These are phyloP conservation scores for Echiichthys vipera DNA, from an alignment of 2,797 vertebrate genomes.

Conservation along the genomic window DNA sequence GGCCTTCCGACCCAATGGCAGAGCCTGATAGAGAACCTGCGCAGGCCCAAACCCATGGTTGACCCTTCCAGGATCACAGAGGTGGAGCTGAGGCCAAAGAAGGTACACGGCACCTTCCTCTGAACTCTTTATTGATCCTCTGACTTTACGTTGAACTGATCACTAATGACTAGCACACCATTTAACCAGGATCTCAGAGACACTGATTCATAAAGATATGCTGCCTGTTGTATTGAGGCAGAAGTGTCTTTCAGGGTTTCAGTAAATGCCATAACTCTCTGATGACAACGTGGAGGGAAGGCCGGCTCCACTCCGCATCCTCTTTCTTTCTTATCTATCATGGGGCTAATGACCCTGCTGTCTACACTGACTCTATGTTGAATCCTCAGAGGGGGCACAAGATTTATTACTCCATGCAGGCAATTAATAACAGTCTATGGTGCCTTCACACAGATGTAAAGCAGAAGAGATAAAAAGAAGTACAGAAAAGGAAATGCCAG, in stretches of 20 bases:
- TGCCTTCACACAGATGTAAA: conserved; percentile 74
- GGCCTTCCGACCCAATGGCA: conserved; percentile 98
- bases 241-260: conserved; percentile 32
- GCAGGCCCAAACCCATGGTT: conserved; percentile 95
- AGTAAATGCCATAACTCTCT: conserved; percentile 62
- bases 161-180: background rate
- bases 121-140: conserved; percentile 25
- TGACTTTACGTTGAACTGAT: conserved; percentile 39
- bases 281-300: conserved; percentile 49
- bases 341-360: conserved; percentile 78
- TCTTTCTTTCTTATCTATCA: conserved; percentile 77
- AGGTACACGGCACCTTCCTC: conserved; percentile 82
- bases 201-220: conserved; percentile 2
- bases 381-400: conserved; percentile 79
- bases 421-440: conserved; percentile 83
- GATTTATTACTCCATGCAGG: conserved; percentile 82
- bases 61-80: conserved; percentile 96
- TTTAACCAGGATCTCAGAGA: background rate
- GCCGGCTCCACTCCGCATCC: conserved; percentile 50
- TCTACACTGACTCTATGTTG: conserved; percentile 75
- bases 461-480: conserved; percentile 73
- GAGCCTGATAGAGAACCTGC: conserved; percentile 94
- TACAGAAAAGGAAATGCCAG: conserved; percentile 79
- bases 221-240: conserved; percentile 32
- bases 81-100: conserved; percentile 97